Percentiles rank a stretch among this genome's conserved stretches.
phyloP scores from a whole-genome alignment of 1,140 invertebrate genomes.

The Chlorops oryzae region DNA sequence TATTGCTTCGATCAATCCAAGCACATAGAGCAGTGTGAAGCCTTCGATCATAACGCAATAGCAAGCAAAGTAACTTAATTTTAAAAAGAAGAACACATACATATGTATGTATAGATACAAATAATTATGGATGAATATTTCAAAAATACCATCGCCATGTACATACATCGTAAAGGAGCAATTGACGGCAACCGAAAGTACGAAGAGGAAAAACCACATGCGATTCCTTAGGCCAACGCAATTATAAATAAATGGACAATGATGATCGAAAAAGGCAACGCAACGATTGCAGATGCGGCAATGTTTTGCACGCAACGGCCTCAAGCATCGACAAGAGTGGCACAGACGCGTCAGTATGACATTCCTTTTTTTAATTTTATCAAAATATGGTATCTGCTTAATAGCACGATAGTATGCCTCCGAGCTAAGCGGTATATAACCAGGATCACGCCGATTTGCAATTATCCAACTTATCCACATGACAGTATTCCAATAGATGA shows the following conservation, averaged over 20 bases:
- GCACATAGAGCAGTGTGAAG: conserved; percentile 72
- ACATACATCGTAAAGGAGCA: conserved; percentile 77
- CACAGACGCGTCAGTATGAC: conserved; percentile 80
- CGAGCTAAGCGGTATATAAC: conserved; percentile 81
- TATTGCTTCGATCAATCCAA: conserved; percentile 74
- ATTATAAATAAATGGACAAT: conserved; percentile 92
- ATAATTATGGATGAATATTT: too few species aligned
- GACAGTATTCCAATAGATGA: conserved; percentile 80
- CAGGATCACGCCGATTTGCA: conserved; percentile 80
- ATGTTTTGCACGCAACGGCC: conserved; percentile 83
- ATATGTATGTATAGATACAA: too few species aligned
- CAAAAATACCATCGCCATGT: too few species aligned
- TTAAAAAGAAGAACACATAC: too few species aligned
- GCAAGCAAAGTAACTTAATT: conserved; percentile 84
- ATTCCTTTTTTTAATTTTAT: conserved; percentile 82
- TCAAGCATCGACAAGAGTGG: conserved; percentile 82
- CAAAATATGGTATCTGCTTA: conserved; percentile 81
- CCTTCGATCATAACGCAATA: conserved; percentile 80
- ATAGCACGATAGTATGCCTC: conserved; percentile 85
- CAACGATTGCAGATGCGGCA: conserved; percentile 88
- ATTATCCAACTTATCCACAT: conserved; percentile 93
- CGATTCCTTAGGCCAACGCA: conserved; percentile 81
- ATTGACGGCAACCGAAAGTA: conserved; percentile 77
- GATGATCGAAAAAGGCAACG: conserved; percentile 88
- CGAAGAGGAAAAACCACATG: conserved; percentile 88